Evolutionary conservation across 2,113 vertebrate genomes (phyloP), one percentile per base, ranked within the genome.

Genomic region (Syrmaticus mikado): DNA sequence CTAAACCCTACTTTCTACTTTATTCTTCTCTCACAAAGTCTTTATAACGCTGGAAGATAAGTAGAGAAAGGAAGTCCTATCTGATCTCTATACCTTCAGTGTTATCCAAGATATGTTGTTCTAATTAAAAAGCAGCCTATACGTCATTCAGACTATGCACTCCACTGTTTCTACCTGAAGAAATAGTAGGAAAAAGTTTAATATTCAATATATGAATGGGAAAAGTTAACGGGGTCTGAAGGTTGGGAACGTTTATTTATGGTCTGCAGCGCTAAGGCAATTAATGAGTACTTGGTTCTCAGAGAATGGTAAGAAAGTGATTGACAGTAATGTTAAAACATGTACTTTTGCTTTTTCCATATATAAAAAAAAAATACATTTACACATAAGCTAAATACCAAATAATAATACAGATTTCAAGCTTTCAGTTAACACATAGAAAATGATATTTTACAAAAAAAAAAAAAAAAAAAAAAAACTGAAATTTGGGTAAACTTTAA

Each of bases 81-180:
- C 91, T 92, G 76, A 97, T 94, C 84, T 77, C n/a, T 74, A 71
- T 36, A 75, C 4, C 11, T 46, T 86, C 45, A 62, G 19, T 87
- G 96, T 96, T 91, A 71, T 19, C 84, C 25, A 76, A 91, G 74
- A 87, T 78, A 87, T n/a, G 13, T 73, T 82, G 13, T 94, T 97
- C 94, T 93, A 96, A 90, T 73, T 95, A 96, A 94, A 89, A 89
- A 85, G 21, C 40, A 66, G 8, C 2, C 60, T 41, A 53, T 46
- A 77, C 41, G 66, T 94, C 55, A 60, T 76, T 85, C 81, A 83
- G 58, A 38, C 25, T 62, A 88, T 77, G 57, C 14, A 73, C 52
- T 13, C 70, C 52, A 61, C 82, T 58, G 4, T 77, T 78, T 80
- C 85, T 91, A 82, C 36, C 82, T 94, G 41, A 74, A 91, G 52